phyloP scores from a whole-genome alignment of 2,797 vertebrate species.

The Odontamblyopus lacepedii region DNA sequence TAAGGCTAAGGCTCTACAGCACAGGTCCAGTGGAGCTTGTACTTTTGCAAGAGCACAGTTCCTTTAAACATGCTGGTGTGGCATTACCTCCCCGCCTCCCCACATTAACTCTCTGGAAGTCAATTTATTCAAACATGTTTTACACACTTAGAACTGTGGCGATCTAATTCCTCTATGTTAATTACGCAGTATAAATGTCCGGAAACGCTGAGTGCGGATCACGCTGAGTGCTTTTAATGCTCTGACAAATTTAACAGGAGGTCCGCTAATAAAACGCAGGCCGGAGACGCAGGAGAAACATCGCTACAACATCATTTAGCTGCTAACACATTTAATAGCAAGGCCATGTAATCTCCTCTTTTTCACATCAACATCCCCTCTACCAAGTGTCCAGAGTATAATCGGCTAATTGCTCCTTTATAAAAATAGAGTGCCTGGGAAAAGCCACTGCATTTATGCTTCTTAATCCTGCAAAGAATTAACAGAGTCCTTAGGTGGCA shows the following conservation, averaged over 20 bases:
- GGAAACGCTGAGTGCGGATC: constrained; percentile 2
- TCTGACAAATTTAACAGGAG: constrained; percentile 26
- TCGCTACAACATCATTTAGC: constrained; percentile 35
- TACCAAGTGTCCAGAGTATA: constrained; percentile 26
- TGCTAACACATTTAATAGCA: constrained; percentile 32
- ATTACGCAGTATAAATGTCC: constrained; percentile 24
- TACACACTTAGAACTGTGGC: neutral
- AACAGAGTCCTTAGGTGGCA: constrained; percentile 31
- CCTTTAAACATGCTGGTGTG: neutral
- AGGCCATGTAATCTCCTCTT: constrained; percentile 32
- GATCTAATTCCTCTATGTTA: constrained; percentile 19
- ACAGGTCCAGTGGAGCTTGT: neutral
- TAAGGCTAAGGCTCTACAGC: no score
- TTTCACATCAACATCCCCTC: constrained; percentile 20
- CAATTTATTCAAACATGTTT: constrained; percentile 1
- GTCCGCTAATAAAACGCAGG: constrained; percentile 20
- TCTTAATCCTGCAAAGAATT: constrained; percentile 47
- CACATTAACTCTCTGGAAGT: neutral
- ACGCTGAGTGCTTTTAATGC: constrained; percentile 19
- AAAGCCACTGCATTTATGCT: constrained; percentile 25
- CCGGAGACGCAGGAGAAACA: constrained; percentile 25
- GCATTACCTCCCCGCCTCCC: neutral
- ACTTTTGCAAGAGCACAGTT: neutral
- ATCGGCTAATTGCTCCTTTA: constrained; percentile 55
- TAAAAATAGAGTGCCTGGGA: constrained; percentile 42